Base-by-base conservation (phyloP, 2,888 invertebrate species). In the Lochmaea crataegi region DNA sequence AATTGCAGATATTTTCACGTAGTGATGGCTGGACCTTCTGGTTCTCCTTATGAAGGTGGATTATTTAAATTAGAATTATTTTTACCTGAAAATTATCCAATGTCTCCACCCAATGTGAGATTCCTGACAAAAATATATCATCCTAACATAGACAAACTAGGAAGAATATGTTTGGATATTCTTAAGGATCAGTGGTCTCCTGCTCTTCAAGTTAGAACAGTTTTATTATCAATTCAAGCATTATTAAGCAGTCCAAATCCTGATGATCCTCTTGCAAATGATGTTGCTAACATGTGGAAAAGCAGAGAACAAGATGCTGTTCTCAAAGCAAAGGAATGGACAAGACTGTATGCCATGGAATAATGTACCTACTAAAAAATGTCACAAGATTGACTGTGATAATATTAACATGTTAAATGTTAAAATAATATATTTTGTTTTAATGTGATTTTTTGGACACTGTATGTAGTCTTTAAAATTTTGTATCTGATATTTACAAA, bases 91-190 rank as follows among this genome's bases (percentile, higher is more conserved):
- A 99, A 99, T 88, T 99, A 99, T 89, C 99, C 99, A 76, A 97
- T 99, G 96, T 97, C 98, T 80, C 98, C 99, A 80, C 99, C 99
- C 78, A 99, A 98, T 93, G 99, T 99, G 87, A 93, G 98, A 86
- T 99, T 99, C 90, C 95, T 99, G 88, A 99, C 99, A 77, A 99
- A 98, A 92, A 99, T 99, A 88, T 99, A 99, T 89, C 99, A 99
- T 90, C 99, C 99, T 84, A 99, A 99, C 89, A 99, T 99, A 88
- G 99, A 99, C 90, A 97, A 98, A 89, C 90, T 99, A 83, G 99
- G 99, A 76, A 92, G 99, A 89, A 99, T 99, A 90, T 99, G 99
- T 87, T 89, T 99, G 88, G 99, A 99, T 88, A 99, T 99, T 87
- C 89, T 99, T 82, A 99, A 99, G 92, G 95, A 95, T 85, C 95